Conservation (phyloP, 2,797 vertebrate species). For the Prunella strophiata region DNA sequence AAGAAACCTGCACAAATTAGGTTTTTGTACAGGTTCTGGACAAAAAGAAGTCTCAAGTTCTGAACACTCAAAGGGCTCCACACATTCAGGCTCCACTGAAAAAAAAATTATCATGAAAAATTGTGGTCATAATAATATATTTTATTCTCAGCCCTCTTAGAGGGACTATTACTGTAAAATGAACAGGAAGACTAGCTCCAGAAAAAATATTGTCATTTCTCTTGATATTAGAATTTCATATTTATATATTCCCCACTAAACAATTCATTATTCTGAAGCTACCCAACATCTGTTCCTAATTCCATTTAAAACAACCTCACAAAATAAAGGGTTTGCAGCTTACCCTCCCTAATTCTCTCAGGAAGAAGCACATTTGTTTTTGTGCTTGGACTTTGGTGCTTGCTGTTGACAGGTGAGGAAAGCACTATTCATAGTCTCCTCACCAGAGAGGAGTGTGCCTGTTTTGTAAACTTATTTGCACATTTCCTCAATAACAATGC, state of each 20-base stretch:
- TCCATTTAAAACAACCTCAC: background rate
- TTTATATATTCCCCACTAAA: background rate
- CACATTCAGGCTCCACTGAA: background rate
- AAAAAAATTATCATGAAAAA: background rate
- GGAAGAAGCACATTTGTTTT: background rate
- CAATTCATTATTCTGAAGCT: background rate
- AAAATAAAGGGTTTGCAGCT: constrained; percentile 2
- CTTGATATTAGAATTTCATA: background rate
- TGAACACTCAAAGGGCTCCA: background rate
- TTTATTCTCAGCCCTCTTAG: background rate
- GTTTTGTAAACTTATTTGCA: background rate
- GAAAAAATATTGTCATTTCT: constrained; percentile 4
- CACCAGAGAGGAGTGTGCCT: background rate
- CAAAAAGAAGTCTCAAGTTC: background rate
- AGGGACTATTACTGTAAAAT: background rate
- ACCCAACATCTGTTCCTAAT: constrained; percentile 21
- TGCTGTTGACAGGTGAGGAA: background rate
- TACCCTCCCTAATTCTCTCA: background rate
- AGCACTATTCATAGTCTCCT: background rate
- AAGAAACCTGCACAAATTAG: background rate
- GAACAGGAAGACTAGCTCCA: background rate
- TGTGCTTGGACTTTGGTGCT: background rate
- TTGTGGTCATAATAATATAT: background rate
- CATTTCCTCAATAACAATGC: background rate
- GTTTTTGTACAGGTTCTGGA: too few relatives aligned